A percentile compares a stretch with the other conserved stretches of the same genome.
These are phyloP conservation scores for Phenganax subtilis DNA, from an alignment of 92 coral and sea anemone species.

Conservation along the genomic window DNA sequence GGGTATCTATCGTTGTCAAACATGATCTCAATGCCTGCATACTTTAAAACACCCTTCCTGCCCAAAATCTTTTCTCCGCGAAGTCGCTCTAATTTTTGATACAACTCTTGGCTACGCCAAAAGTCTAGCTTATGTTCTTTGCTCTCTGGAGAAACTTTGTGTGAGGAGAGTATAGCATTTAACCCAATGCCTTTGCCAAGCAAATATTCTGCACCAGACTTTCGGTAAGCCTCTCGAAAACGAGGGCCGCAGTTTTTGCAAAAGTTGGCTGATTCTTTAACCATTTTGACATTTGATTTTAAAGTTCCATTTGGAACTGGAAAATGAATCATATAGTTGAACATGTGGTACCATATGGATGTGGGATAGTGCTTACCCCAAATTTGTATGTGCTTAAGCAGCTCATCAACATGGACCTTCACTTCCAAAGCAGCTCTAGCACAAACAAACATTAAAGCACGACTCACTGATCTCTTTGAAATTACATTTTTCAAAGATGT, in stretches of 20 bases:
- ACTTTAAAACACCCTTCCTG: conserved; percentile 46
- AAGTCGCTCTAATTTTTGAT: conserved; percentile 51
- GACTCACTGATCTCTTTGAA: conserved; percentile 32
- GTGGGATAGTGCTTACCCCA: conserved; percentile 43
- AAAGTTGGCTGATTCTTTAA: conserved; percentile 43
- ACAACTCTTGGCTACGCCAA: conserved; percentile 53
- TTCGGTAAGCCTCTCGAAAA: conserved; percentile 39
- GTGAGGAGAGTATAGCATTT: conserved; percentile 41
- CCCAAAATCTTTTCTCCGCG: conserved; percentile 51
- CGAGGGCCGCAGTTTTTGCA: conserved; percentile 38
- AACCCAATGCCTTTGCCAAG: conserved; percentile 58
- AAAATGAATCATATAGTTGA: conserved; percentile 59
- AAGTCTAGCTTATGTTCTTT: conserved; percentile 47
- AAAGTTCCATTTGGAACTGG: conserved; percentile 56
- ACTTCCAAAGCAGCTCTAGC: conserved; percentile 51
- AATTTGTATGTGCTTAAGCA: conserved; percentile 24
- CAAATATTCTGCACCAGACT: conserved; percentile 58
- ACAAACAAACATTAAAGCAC: conserved; percentile 48
- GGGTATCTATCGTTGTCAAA: conserved; percentile 58
- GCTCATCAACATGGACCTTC: conserved; percentile 49
- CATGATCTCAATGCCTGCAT: conserved; percentile 54
- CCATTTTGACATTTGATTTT: conserved; percentile 34
- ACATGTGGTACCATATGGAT: conserved; percentile 60
- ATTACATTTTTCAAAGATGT: conserved; percentile 40
- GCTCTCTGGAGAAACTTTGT: conserved; percentile 36